A percentile compares a stretch with the other conserved stretches of the same genome.
These are phyloP conservation scores for Corydoras sp. DNA, from an alignment of 2,113 vertebrate species.

Conservation along the genomic window DNA sequence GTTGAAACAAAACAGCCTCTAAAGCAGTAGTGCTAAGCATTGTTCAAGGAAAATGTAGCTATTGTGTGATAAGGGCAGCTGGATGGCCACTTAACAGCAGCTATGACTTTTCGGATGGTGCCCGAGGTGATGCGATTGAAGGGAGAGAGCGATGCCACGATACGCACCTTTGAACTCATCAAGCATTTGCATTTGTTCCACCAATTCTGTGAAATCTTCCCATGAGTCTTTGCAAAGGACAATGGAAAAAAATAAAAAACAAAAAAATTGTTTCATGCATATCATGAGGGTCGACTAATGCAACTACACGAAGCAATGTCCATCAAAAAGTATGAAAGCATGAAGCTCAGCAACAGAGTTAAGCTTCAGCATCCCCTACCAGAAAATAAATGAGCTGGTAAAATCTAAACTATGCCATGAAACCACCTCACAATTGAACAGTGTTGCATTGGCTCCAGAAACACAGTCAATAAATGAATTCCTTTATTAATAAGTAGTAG, in stretches of 20 bases:
- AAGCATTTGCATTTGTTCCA: conserved; percentile 79
- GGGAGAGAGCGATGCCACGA: conserved; percentile 67
- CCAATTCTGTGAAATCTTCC: conserved; percentile 91
- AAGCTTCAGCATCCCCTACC: too few species aligned
- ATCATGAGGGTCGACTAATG: conserved; percentile 64
- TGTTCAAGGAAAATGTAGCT: conserved; percentile 26
- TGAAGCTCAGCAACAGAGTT: background rate
- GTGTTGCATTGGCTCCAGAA: too few species aligned
- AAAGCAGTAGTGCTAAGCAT: conserved; percentile 2
- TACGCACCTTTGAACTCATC: conserved; percentile 85
- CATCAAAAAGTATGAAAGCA: background rate
- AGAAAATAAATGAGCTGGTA: too few species aligned
- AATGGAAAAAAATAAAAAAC: conserved; percentile 68
- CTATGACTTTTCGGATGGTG: conserved; percentile 31
- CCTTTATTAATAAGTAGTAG: too few species aligned
- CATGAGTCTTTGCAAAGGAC: conserved; percentile 88
- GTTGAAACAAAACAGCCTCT: conserved; percentile 1
- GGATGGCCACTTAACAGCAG: conserved; percentile 17
- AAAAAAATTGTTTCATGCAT: conserved; percentile 70
- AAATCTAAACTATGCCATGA: too few species aligned
- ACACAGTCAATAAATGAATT: too few species aligned
- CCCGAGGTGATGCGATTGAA: conserved; percentile 22
- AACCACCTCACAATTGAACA: too few species aligned
- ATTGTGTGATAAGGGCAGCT: conserved; percentile 15
- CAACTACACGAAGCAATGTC: conserved; percentile 15